Conservation (phyloP, 2,888 invertebrate species). For the Drosophila neonasuta region DNA sequence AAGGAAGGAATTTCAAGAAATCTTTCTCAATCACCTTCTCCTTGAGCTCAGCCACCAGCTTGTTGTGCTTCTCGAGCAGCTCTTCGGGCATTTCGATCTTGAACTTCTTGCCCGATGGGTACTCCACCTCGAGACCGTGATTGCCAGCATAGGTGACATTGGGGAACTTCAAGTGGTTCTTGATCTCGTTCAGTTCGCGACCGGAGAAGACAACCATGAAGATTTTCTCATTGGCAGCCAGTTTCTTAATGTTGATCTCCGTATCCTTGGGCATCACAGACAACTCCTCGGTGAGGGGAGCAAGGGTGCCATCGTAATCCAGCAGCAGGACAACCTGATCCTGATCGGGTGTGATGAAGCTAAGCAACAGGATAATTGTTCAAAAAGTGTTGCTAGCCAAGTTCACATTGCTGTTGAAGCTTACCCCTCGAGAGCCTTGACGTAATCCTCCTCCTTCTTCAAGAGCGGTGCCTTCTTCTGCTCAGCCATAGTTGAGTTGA, state of each 20-base stretch:
- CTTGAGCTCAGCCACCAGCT: constrained; percentile 86
- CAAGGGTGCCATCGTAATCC: constrained; percentile 90
- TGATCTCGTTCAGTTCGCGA: constrained; percentile 88
- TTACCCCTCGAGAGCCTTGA: constrained; percentile 81
- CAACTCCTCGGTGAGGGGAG: constrained; percentile 87
- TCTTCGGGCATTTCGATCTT: constrained; percentile 89
- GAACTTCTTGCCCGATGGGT: constrained; percentile 89
- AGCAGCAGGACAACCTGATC: constrained; percentile 87
- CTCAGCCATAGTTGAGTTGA: constrained; percentile 77
- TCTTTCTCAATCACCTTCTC: constrained; percentile 83
- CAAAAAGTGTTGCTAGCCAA: no score
- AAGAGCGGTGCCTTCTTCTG: constrained; percentile 82
- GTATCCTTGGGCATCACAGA: constrained; percentile 87
- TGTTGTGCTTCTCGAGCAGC: constrained; percentile 86
- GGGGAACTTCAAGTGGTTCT: constrained; percentile 85
- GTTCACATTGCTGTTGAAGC: constrained; percentile 4
- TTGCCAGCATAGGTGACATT: constrained; percentile 89
- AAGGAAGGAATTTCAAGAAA: no score
- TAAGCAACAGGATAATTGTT: constrained; percentile 28
- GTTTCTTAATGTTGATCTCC: constrained; percentile 86
- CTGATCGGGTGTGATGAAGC: constrained; percentile 84
- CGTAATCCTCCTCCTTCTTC: constrained; percentile 81
- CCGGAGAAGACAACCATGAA: constrained; percentile 89
- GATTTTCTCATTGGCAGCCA: constrained; percentile 87
- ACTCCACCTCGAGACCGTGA: constrained; percentile 89